Evolutionary conservation across 2,113 vertebrate species (phyloP).

Genomic region (Actinemys pallida): DNA sequence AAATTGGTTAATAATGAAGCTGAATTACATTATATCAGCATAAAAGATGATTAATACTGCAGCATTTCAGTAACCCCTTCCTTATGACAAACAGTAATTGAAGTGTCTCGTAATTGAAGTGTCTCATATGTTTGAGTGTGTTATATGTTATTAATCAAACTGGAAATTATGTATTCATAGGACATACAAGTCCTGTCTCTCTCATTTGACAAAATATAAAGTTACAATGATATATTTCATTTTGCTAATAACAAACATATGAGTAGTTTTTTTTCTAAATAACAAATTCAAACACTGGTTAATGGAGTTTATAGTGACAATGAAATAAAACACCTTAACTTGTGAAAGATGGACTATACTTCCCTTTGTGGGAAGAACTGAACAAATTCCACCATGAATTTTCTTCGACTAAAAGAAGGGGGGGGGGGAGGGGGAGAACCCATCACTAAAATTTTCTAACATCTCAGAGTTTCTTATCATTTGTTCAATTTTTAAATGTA

Average conservation of each 20-base stretch:
- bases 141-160: background rate
- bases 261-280: fast-evolving
- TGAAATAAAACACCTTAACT: background rate
- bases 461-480: background rate
- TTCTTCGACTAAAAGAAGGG: background rate
- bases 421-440: fast-evolving
- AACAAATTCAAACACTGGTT: background rate
- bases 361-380: background rate
- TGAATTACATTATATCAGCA: background rate
- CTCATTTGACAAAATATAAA: background rate
- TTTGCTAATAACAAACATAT: background rate
- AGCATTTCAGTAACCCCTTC: background rate
- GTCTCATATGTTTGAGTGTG: background rate
- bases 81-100: background rate
- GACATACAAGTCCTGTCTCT: background rate
- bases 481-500: background rate
- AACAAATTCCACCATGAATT: background rate
- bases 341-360: background rate
- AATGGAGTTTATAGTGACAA: fast-evolving
- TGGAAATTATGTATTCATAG: background rate
- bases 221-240: background rate
- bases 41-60: background rate
- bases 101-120: background rate
- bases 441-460: background rate
- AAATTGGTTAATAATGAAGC: background rate